These are phyloP conservation scores for Drosophila leonis DNA, from an alignment of 2,888 invertebrate genomes.

Conservation along the genomic window DNA sequence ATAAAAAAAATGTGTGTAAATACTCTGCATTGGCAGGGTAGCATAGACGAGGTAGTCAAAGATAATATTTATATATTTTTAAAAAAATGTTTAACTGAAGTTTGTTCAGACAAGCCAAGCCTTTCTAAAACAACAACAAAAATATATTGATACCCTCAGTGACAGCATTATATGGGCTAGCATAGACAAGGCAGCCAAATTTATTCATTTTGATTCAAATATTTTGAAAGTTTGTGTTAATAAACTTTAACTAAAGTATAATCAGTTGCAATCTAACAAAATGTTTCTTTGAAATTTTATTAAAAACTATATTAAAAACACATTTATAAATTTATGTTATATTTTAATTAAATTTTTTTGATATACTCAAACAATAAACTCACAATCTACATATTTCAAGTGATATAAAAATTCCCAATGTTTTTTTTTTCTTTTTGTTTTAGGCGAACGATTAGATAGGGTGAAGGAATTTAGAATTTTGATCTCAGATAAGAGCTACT, in stretches of 20 bases:
- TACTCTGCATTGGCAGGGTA: neutral
- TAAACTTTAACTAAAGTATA: neutral
- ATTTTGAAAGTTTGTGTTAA: too few relatives aligned
- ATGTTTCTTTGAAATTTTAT: neutral
- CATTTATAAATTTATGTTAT: neutral
- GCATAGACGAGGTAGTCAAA: neutral
- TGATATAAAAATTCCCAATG: slow-evolving; percentile 1
- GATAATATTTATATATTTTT: neutral
- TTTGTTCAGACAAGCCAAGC: too few relatives aligned
- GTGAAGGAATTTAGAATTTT: slow-evolving; percentile 15
- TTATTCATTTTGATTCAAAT: too few relatives aligned
- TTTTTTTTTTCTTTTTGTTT: neutral
- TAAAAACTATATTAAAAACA: neutral
- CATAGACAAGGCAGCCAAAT: too few relatives aligned
- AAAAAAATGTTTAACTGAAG: too few relatives aligned
- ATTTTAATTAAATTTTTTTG: neutral
- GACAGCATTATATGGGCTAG: too few relatives aligned
- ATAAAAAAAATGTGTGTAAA: slow-evolving; percentile 6
- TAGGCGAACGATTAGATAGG: slow-evolving; percentile 35
- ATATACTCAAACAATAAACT: neutral
- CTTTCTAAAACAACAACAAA: too few relatives aligned
- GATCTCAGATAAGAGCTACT: slow-evolving; percentile 15
- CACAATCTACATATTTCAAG: neutral
- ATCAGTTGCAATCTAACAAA: too few relatives aligned
- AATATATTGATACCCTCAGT: too few relatives aligned